phyloP scores from a whole-genome alignment of 2,113 vertebrate species.

The Cheilinus undulatus region DNA sequence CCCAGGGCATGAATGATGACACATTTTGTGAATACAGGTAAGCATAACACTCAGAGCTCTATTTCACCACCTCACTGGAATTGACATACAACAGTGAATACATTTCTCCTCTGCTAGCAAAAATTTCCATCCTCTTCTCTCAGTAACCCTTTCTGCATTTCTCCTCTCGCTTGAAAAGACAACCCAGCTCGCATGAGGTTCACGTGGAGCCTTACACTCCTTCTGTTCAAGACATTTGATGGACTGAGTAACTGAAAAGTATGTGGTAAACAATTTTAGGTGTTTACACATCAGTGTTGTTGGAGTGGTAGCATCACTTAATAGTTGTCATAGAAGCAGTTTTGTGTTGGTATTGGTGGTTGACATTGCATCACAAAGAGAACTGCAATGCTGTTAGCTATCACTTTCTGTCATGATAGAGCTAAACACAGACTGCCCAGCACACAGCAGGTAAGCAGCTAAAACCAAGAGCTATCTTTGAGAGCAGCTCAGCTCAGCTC shows the following conservation, averaged over 20 bases:
- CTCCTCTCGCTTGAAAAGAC: constrained; percentile 72
- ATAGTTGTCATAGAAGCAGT: constrained; percentile 50
- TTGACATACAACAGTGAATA: constrained; percentile 12
- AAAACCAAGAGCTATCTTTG: constrained; percentile 77
- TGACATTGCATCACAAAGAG: constrained; percentile 40
- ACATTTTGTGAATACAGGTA: constrained; percentile 99
- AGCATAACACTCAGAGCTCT: constrained; percentile 44
- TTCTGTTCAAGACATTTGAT: constrained; percentile 67
- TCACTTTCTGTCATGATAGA: constrained; percentile 50
- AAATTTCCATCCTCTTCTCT: constrained; percentile 40
- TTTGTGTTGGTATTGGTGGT: constrained; percentile 60
- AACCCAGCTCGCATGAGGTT: constrained; percentile 65
- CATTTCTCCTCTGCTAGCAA: constrained; percentile 24
- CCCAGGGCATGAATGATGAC: constrained; percentile 95
- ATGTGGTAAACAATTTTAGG: constrained; percentile 78
- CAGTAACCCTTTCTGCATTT: constrained; percentile 64
- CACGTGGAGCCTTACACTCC: constrained; percentile 62
- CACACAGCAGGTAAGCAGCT: constrained; percentile 52
- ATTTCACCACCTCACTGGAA: constrained; percentile 44
- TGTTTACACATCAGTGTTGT: constrained; percentile 68
- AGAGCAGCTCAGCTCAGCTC: constrained; percentile 72
- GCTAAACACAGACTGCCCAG: constrained; percentile 40
- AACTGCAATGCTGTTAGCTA: constrained; percentile 40
- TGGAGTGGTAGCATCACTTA: constrained; percentile 52
- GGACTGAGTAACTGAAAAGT: constrained; percentile 75